Base-by-base conservation (phyloP, 2,113 vertebrate species). In the Pluvialis apricaria region DNA sequence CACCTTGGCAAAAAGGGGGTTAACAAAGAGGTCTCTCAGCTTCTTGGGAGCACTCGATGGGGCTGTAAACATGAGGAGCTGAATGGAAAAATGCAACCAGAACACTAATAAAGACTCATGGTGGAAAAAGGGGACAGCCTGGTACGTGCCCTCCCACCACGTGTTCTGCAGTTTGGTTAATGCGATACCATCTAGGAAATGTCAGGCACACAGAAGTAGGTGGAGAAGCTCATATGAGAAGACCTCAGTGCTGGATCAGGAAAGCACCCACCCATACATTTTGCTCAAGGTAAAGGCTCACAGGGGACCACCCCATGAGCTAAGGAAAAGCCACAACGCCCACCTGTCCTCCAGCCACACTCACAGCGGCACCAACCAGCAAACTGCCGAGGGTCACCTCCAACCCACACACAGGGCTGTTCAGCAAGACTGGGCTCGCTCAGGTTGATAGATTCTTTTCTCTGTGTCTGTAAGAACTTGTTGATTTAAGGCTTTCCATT, bases 371-470 rank as follows among this genome's bases (percentile, higher is more conserved):
- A 72, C 18, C 36, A n/a, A 16, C 21, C 64, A 34, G 19, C 24
- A 28, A 1, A 20, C 45, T 10, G 62, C 57, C 2, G 0, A 45
- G 25, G 76, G 25, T 22, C 34, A 51, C 44, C 71, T 61, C 65
- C 65, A 61, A 31, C 52, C 34, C 26, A 21, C 52, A 18, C 0
- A 0, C 0, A 0, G 32, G 66, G 52, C 52, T 55, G 34, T 3
- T 38, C 1, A 1, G 40, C 52, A 93, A 47, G 34, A 60, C 10
- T 12, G 26, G 44, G 26, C 51, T 22, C 40, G 26, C 45, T 40
- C 44, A 47, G 10, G 17, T 32, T 15, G 31, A 40, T 18, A 14
- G 0, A 2, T 20, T 54, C 64, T 66, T 47, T 51, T 28, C 36
- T 44, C 28, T 40, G 45, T 24, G 9, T 47, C 65, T n/a, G 9